Evolutionary conservation across 2,888 invertebrate species (phyloP), one percentile per base, ranked within the genome.

Genomic region (Oscheius sp.): DNA sequence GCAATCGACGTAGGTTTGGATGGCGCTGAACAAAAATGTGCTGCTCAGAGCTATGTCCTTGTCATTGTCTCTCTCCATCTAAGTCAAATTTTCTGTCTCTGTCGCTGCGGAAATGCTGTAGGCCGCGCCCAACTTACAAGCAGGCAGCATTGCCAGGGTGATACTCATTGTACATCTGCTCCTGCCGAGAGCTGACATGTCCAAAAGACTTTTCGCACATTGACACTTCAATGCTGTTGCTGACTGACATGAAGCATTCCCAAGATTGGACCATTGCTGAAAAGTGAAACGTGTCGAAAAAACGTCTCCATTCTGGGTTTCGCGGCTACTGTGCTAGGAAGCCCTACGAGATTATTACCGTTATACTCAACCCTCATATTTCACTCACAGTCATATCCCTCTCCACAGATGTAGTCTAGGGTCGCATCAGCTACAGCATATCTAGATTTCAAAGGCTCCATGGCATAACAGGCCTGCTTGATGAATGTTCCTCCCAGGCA

Each of bases 1-100:
- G 71, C 85, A 85, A 63, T 80, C 80, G n/a, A 79, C 75, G 77
- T 85, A 85, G 9, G 81, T 78, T 75, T 82, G 84, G 13, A 85
- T 76, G 13, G 81, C 84, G 33, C 85, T 85, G 73, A 74, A 82
- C 72, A 66, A 29, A 57, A 11, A 35, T 7, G 48, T 2, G 9
- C 59, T 9, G 35, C 4, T 29, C 10, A 29, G 33, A 42, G 32
- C 32, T 29, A 21, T 21, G 21, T 21, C 21, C 21, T 21, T 21
- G 21, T 21, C 21, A 21, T 21, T 21, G 21, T 21, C 21, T 21
- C 21, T 21, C 21, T 21, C 21, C 21, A 21, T 21, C 21, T 21
- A 21, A 21, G 21, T 21, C 21, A 21, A 21, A 21, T 21, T 21
- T 21, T 21, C 21, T 21, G 21, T 21, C 21, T 21, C 21, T 21